Evolutionary conservation across 1,140 invertebrate genomes (phyloP), one percentile per base, ranked within the genome.

Genomic region (Pseudomyrmex pallidus): DNA sequence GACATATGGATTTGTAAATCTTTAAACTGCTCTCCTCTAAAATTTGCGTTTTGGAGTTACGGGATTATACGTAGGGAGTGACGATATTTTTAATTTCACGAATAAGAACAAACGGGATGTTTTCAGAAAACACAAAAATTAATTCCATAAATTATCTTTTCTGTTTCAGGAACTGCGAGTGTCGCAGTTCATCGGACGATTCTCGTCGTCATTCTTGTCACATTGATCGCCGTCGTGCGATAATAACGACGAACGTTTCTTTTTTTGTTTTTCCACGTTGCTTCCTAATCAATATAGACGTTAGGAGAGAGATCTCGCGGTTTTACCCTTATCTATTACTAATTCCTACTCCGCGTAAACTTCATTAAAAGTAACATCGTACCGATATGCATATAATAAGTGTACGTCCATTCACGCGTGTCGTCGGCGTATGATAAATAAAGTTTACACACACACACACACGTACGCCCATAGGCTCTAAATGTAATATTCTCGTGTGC

Each of bases 341-440:
- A 88, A 84, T 62, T 82, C 59, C 57, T 89, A 86, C 82, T 74
- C 20, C 87, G 76, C 87, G 74, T 88, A 88, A 88, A 35, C 35
- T 35, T 63, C 80, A 15, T 82, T 87, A 59, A 62, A 50, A 88
- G 72, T 83, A 82, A 85, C 80, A 74, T 76, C 76, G 82, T 87
- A 88, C 74, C 70, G 70, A 84, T 87, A 87, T 82, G 9, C 68
- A 87, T 57, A 85, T 82, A 73, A 63, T 84, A 85, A 82, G 59
- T 86, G 62, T 82, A 44, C 64, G 72, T 85, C 74, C 74, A 56
- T 67, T 25, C 62, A 67, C 5, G 46, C 74, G 74, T 35, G 35
- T 87, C 68, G 52, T 56, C 54, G 54, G 20, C 85, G 62, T 54
- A 74, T 82, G 70, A n/a, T 13, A 10, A 68, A 59, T 13, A 10